Base-by-base conservation (phyloP, 2,888 invertebrate species). In the Drosophila trichaetosa region DNA sequence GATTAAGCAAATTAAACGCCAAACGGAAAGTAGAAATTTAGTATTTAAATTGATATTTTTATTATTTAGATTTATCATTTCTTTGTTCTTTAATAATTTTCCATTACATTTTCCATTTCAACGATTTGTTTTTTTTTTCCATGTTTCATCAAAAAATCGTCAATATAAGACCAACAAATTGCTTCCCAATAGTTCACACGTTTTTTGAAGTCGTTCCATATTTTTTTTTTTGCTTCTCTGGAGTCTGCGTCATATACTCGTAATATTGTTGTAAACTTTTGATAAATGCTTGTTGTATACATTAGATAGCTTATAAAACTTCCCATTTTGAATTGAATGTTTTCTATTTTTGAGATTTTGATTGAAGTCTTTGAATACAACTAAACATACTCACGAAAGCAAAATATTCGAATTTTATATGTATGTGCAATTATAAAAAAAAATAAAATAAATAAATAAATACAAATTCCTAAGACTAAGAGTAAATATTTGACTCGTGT, bases 41-140 rank as follows among this genome's bases (percentile, higher is more conserved):
- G 61, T 80, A 70, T 87, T 84, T 87, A 71, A 87, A 75, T 60
- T 80, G 78, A 79, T 89, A 89, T 86, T 87, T 87, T 87, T 87
- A 86, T 89, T 89, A 79, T 85, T 76, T 76, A 72, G 75, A 83
- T 87, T 74, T 72, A 76, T 76, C 72, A 67, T 74, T 78, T 68
- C 54, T 65, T 72, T 54, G 59, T 67, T 76, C 54, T 49, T 80
- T 66, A 62, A 80, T 69, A 58, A 67, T 67, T 76, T 40, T 71
- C 58, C 69, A 83, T 83, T 81, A 78, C 79, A 80, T 78, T 67
- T 69, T 80, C 77, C 74, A 77, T 69, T 71, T 83, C 31, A 71
- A 78, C 70, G 63, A 81, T 76, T 69, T 74, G 59, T 18, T 27
- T 69, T 46, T 42, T 38, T 42, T 53, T 48, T 63, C 56, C 53